Conservation (phyloP, 1,140 invertebrate genomes). For the Lepidurus couesii region DNA sequence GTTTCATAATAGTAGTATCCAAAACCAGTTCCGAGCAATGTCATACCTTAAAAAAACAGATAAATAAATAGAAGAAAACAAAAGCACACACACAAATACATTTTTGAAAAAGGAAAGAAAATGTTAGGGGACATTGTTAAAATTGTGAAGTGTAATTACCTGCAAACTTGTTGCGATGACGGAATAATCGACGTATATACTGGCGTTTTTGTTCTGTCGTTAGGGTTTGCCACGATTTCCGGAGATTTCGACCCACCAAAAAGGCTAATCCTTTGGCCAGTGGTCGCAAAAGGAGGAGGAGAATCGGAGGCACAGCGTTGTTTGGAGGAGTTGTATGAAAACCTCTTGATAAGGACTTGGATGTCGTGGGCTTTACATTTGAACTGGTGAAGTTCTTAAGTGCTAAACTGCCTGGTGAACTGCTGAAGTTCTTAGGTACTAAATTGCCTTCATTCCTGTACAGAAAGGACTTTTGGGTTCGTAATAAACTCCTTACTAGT, state of each 20-base stretch:
- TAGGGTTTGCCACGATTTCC: conserved; percentile 45
- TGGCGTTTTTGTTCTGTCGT: conserved; percentile 40
- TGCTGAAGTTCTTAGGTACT: no score
- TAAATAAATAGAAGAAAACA: conserved; percentile 25
- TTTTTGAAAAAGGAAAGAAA: background rate
- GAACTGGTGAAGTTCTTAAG: no score
- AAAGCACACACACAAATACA: background rate
- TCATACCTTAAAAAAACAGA: conserved; percentile 34
- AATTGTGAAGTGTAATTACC: conserved; percentile 31
- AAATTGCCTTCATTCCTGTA: background rate
- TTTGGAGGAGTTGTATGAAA: conserved; percentile 21
- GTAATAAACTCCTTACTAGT: background rate
- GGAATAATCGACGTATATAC: conserved; percentile 38
- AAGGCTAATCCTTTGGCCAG: conserved; percentile 25
- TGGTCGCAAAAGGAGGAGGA: conserved; percentile 26
- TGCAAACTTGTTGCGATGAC: conserved; percentile 38
- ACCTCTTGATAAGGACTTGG: background rate
- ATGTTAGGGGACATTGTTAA: conserved; percentile 25
- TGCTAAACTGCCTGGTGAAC: no score
- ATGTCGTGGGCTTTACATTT: background rate
- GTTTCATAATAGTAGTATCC: conserved; percentile 45
- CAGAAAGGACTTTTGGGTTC: background rate
- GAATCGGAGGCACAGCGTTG: conserved; percentile 24
- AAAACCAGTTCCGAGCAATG: conserved; percentile 32
- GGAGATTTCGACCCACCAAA: conserved; percentile 39